Evolutionary conservation across 2,888 invertebrate genomes (phyloP).

Genomic region (Protodeltote pygarga): DNA sequence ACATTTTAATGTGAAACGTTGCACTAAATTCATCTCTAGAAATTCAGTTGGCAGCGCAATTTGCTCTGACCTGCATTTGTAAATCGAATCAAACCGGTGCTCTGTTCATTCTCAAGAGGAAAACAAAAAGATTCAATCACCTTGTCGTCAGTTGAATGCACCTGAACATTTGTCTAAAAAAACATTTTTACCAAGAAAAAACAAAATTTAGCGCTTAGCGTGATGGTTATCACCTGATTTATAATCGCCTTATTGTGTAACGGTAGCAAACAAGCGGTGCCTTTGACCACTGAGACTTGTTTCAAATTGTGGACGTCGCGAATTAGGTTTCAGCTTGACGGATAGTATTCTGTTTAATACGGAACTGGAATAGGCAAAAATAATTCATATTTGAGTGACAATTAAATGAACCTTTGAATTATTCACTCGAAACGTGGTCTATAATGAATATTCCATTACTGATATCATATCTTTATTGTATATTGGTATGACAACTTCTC

Average conservation of each 20-base stretch:
- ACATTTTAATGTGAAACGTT: constrained; percentile 15
- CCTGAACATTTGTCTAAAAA: constrained; percentile 14
- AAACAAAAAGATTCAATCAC: constrained; percentile 46
- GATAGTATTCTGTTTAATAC: too few relatives aligned
- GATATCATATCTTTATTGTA: too few relatives aligned
- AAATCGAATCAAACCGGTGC: constrained; percentile 44
- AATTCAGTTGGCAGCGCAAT: constrained; percentile 26
- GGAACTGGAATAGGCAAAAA: too few relatives aligned
- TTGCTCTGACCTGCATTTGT: constrained; percentile 43
- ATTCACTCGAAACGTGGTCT: too few relatives aligned
- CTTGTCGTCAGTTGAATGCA: constrained; percentile 32
- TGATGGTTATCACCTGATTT: constrained; percentile 1
- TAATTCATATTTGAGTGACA: too few relatives aligned
- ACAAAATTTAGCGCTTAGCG: not conserved
- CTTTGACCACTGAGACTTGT: constrained; percentile 8
- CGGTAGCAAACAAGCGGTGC: constrained; percentile 13
- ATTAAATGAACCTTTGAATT: too few relatives aligned
- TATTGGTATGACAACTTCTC: too few relatives aligned
- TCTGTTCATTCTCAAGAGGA: constrained; percentile 32
- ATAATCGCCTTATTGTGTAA: constrained; percentile 8
- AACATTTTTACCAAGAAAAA: not conserved
- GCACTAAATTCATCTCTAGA: constrained; percentile 22
- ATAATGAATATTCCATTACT: too few relatives aligned
- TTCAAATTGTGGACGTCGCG: too few relatives aligned
- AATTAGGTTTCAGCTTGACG: not conserved